Percentiles rank a stretch among this genome's conserved stretches.
Evolutionary conservation across 2,888 invertebrate genomes (phyloP).

Genomic region (Petrolisthes manimaculis): DNA sequence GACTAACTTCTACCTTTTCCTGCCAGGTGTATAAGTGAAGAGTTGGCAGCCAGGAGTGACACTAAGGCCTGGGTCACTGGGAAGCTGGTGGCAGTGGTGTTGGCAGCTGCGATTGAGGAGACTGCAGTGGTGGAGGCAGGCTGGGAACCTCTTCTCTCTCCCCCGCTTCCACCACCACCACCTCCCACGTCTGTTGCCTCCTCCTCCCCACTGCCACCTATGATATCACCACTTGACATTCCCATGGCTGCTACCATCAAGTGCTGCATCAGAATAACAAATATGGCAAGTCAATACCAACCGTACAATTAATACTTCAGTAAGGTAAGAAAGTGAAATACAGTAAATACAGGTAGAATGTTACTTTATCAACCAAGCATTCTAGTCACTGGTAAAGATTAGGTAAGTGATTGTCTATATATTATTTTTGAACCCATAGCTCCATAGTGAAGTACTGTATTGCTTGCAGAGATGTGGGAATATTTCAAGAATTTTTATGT

Average conservation of each 20-base stretch:
- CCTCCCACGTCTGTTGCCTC: constrained; percentile 65
- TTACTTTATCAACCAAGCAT: no score
- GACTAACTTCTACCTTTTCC: constrained; percentile 37
- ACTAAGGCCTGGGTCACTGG: constrained; percentile 77
- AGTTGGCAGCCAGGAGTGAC: constrained; percentile 71
- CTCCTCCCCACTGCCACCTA: constrained; percentile 46
- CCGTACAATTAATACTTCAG: no score
- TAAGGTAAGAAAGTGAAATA: no score
- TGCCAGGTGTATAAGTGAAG: constrained; percentile 51
- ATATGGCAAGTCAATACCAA: neutral
- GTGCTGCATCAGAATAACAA: constrained; percentile 69
- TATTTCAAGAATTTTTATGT: no score
- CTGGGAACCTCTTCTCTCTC: constrained; percentile 31
- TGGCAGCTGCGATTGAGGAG: constrained; percentile 28
- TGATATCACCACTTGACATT: constrained; percentile 66
- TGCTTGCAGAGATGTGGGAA: no score
- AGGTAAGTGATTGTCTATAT: no score
- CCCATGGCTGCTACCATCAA: constrained; percentile 72
- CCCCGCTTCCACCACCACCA: constrained; percentile 58
- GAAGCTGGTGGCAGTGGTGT: constrained; percentile 70
- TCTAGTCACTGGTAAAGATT: no score
- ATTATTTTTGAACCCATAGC: no score
- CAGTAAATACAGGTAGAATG: no score
- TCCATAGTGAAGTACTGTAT: no score
- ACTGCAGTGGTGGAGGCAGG: neutral